A percentile compares a stretch with the other conserved stretches of the same genome.
phyloP scores from a whole-genome alignment of 2,888 invertebrate species.

The Cosmopolites sordidus region DNA sequence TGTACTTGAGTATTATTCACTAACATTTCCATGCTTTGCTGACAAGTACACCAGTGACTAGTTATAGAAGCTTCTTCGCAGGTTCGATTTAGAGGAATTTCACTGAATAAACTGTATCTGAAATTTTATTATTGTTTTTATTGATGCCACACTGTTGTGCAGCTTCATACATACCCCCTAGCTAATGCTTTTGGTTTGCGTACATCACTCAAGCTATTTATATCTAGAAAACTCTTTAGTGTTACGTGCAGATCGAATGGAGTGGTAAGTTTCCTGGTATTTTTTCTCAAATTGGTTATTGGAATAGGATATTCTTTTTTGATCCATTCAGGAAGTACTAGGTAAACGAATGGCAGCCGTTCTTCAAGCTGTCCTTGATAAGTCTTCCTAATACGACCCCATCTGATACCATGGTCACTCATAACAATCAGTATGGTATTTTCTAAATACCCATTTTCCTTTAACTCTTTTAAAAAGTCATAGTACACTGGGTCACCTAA shows the following conservation, averaged over 20 bases:
- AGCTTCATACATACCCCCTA: too few species aligned
- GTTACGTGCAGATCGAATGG: constrained; percentile 83
- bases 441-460: constrained; percentile 55
- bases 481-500: constrained; percentile 63
- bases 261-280: constrained; percentile 69
- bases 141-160: too few species aligned
- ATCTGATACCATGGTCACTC: constrained; percentile 89
- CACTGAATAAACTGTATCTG: constrained; percentile 70
- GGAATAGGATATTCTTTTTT: constrained; percentile 57
- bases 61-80: constrained; percentile 75
- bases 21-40: constrained; percentile 58
- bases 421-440: constrained; percentile 65
- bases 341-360: constrained; percentile 74
- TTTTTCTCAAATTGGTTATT: constrained; percentile 60
- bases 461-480: constrained; percentile 55
- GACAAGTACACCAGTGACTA: constrained; percentile 87
- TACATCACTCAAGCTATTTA: constrained; percentile 3
- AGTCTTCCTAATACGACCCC: constrained; percentile 77
- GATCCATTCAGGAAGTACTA: constrained; percentile 72
- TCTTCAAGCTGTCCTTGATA: constrained; percentile 86
- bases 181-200: too few species aligned
- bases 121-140: too few species aligned
- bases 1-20: constrained; percentile 53
- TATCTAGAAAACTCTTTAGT: constrained; percentile 62
- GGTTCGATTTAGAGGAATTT: constrained; percentile 66